These are phyloP conservation scores for Craniophora ligustri DNA, from an alignment of 2,888 invertebrate genomes.

Conservation along the genomic window DNA sequence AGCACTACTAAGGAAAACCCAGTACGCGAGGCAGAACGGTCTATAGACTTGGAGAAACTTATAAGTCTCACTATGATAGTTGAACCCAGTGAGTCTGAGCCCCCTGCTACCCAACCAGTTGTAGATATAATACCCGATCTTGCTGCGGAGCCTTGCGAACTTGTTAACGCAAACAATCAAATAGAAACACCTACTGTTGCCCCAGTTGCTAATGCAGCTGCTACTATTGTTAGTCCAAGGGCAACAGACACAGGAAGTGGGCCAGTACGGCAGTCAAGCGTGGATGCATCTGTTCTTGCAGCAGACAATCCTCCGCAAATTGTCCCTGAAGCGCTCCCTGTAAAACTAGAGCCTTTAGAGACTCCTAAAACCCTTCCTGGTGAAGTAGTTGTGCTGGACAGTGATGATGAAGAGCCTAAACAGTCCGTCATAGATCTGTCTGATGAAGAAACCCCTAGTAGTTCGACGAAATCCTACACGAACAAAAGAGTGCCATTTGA, in stretches of 20 bases:
- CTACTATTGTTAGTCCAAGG: neutral
- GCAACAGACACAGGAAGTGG: neutral
- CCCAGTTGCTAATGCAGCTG: neutral
- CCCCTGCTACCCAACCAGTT: neutral
- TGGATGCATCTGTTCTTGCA: neutral
- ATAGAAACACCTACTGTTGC: neutral
- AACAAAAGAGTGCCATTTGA: constrained; percentile 18
- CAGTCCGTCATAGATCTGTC: constrained; percentile 62
- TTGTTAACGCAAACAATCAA: neutral
- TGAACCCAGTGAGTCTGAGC: constrained; percentile 27
- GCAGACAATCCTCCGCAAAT: neutral
- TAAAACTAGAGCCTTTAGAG: constrained; percentile 60
- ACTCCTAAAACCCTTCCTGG: constrained; percentile 15
- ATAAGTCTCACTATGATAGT: constrained; percentile 67
- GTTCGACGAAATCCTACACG: neutral
- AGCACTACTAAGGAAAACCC: constrained; percentile 65
- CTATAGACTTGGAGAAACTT: constrained; percentile 78
- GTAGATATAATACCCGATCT: neutral
- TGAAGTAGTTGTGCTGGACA: constrained; percentile 73
- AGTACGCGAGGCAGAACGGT: constrained; percentile 77
- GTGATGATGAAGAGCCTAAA: constrained; percentile 74
- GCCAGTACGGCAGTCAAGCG: neutral
- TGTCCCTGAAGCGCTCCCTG: constrained; percentile 24
- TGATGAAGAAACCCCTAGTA: constrained; percentile 53
- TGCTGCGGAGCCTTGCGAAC: neutral